Evolutionary conservation across 2,113 vertebrate species (phyloP).

Genomic region (Forbesichthys agassizii): DNA sequence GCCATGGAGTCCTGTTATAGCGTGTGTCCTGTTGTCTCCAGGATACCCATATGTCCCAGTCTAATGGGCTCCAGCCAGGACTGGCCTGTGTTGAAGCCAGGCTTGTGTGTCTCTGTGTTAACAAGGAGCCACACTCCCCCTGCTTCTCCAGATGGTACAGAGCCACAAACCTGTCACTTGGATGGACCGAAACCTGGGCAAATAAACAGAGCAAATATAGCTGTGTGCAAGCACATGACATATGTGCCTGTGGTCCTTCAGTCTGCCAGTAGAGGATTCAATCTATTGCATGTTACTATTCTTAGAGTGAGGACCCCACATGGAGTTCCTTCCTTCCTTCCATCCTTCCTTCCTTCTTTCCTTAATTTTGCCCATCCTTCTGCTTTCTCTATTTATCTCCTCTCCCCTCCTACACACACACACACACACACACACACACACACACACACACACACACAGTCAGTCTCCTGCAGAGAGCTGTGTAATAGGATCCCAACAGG

Average conservation of each 20-base stretch:
- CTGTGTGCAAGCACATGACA: too few species aligned
- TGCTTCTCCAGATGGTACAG: conserved; percentile 41
- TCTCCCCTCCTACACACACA: background rate
- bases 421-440: background rate
- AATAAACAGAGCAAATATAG: background rate
- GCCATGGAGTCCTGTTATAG: conserved; percentile 6
- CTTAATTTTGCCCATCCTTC: background rate
- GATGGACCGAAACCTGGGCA: conserved; percentile 24
- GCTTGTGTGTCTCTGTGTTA: conserved; percentile 8
- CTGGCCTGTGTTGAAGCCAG: conserved; percentile 3
- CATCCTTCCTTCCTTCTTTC: background rate
- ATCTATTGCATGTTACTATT: too few species aligned
- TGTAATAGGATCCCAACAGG: background rate
- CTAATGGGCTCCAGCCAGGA: conserved; percentile 27
- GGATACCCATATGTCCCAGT: conserved; percentile 31
- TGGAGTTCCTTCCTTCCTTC: background rate
- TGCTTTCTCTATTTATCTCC: background rate
- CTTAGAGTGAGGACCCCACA: too few species aligned
- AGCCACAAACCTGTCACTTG: conserved; percentile 21
- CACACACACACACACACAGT: background rate
- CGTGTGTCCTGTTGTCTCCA: conserved; percentile 11
- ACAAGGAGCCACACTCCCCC: conserved; percentile 8
- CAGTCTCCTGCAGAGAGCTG: conserved; percentile 3
- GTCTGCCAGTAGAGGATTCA: background rate
- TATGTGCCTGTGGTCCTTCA: background rate